Conservation (phyloP, 2,113 vertebrate species). For the Trinectes maculatus region DNA sequence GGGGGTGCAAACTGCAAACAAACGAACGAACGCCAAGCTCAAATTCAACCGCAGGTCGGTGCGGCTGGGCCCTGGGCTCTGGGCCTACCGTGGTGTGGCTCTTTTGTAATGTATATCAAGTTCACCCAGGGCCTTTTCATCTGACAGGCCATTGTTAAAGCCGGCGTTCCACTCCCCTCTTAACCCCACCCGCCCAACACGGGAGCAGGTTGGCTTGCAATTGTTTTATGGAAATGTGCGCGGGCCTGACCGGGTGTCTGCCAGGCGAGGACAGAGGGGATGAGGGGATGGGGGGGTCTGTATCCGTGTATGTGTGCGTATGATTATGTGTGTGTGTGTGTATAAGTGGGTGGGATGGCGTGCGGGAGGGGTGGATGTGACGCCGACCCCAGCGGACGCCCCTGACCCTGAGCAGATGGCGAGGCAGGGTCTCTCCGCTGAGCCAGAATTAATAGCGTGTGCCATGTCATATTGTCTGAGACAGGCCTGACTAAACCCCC, state of each 20-base stretch:
- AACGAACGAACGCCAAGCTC: conserved; percentile 73
- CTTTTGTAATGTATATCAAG: conserved; percentile 90
- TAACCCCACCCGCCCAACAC: conserved; percentile 71
- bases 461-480: conserved; percentile 90
- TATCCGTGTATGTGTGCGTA: conserved; percentile 55
- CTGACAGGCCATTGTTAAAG: conserved; percentile 82
- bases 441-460: conserved; percentile 92
- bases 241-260: conserved; percentile 79
- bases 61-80: conserved; percentile 40
- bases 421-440: conserved; percentile 85
- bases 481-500: conserved; percentile 76
- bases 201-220: conserved; percentile 84
- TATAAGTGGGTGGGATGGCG: conserved; percentile 34
- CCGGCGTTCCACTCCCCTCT: conserved; percentile 58
- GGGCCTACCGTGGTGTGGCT: conserved; percentile 64
- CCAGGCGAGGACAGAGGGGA: conserved; percentile 70
- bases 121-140: conserved; percentile 82
- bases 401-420: conserved; percentile 90
- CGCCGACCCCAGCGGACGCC: conserved; percentile 86
- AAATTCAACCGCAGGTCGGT: conserved; percentile 66
- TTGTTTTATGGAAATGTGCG: conserved; percentile 87
- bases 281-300: not conserved
- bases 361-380: conserved; percentile 72
- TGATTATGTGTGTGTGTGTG: conserved; percentile 60
- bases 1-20: conserved; percentile 42